A percentile compares a stretch with the other conserved stretches of the same genome.
Evolutionary conservation across 1,140 invertebrate genomes (phyloP).

Genomic region (Drosophila virilis): DNA sequence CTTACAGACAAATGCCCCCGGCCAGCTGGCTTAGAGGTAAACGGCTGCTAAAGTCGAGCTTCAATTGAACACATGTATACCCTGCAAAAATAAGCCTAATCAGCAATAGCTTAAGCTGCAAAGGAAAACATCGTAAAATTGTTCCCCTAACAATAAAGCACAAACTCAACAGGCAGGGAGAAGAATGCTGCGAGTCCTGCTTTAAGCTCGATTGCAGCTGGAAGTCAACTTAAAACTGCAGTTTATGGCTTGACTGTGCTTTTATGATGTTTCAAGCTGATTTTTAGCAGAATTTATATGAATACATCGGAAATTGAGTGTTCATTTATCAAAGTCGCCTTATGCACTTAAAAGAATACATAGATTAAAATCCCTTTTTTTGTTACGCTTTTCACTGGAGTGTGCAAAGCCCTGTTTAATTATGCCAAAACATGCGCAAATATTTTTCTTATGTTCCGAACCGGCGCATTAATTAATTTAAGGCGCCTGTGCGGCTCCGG

Average conservation of each 20-base stretch:
- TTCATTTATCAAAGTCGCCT: not conserved
- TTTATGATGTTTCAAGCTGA: too few relatives aligned
- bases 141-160: not conserved
- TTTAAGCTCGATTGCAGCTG: too few relatives aligned
- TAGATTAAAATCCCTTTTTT: conserved; percentile 13
- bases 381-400: conserved; percentile 5
- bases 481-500: conserved; percentile 48
- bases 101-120: conserved; percentile 5
- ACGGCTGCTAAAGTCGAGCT: not conserved
- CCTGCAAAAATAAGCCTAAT: conserved; percentile 5
- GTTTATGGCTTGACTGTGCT: too few relatives aligned
- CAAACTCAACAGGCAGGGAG: not conserved
- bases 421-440: conserved; percentile 78
- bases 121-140: conserved; percentile 9
- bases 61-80: conserved; percentile 9
- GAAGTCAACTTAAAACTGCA: too few relatives aligned
- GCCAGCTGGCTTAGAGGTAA: conserved; percentile 27
- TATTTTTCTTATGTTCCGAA: conserved; percentile 73
- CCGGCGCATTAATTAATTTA: conserved; percentile 74
- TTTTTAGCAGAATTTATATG: too few relatives aligned
- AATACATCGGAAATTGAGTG: too few relatives aligned
- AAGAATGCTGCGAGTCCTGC: too few relatives aligned
- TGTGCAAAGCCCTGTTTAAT: conserved; percentile 66
- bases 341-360: not conserved
- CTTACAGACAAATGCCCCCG: conserved; percentile 14